Conservation (phyloP, 2,113 vertebrate species). For the Phainopepla nitens region DNA sequence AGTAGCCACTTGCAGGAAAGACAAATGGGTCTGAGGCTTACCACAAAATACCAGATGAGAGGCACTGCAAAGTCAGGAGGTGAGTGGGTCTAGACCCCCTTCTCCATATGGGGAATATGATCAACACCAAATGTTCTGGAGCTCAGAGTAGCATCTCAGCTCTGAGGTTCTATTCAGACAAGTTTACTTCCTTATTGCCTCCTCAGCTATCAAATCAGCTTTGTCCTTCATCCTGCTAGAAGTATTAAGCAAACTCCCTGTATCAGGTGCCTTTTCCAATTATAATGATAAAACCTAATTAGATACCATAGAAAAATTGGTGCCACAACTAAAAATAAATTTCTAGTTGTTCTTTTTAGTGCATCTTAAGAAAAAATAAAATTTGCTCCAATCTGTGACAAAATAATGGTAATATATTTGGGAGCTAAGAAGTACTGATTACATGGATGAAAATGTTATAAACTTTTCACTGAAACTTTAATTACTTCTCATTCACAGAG, state of each 20-base stretch:
- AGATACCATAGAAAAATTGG: neutral
- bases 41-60: neutral
- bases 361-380: neutral
- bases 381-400: neutral
- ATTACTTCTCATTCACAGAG: conserved; percentile 71
- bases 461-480: neutral
- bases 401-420: neutral
- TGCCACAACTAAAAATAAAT: neutral
- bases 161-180: neutral
- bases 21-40: neutral
- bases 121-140: neutral
- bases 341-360: neutral
- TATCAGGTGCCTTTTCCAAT: neutral
- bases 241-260: neutral
- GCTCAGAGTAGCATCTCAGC: neutral
- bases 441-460: neutral
- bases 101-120: neutral
- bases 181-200: neutral
- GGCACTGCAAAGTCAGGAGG: neutral
- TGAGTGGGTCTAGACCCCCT: neutral
- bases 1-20: neutral
- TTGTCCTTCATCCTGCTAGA: neutral
- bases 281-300: neutral
- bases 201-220: neutral
- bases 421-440: neutral